phyloP scores from a whole-genome alignment of 2,113 vertebrate species.

The Synchiropus splendidus region DNA sequence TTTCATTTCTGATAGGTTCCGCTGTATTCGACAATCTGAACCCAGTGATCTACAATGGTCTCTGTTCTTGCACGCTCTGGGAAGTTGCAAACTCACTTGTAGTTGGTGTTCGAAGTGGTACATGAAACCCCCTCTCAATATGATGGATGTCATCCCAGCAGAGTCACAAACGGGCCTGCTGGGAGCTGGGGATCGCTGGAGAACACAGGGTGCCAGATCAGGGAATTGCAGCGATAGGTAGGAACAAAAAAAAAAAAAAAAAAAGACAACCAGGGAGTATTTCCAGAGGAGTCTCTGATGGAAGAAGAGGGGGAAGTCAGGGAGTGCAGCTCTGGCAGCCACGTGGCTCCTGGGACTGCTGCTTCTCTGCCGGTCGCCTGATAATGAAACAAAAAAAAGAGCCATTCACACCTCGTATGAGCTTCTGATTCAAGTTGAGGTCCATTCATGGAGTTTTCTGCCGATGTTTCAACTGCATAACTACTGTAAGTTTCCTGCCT shows the following conservation, averaged over 20 bases:
- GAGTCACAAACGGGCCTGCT: conserved; percentile 29
- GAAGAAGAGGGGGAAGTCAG: conserved; percentile 3
- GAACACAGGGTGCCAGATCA: conserved; percentile 7
- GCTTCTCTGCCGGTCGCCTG: too few species aligned
- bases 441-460: too few species aligned
- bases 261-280: conserved; percentile 3
- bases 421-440: too few species aligned
- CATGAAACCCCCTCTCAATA: conserved; percentile 19
- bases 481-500: too few species aligned
- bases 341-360: conserved; percentile 12
- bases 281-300: background rate
- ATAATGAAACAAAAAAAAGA: too few species aligned
- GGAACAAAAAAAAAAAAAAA: conserved; percentile 3
- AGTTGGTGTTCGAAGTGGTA: conserved; percentile 24
- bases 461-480: too few species aligned
- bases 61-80: background rate
- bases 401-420: too few species aligned
- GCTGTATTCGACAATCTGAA: too few species aligned
- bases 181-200: conserved; percentile 23
- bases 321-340: conserved; percentile 13
- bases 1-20: too few species aligned
- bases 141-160: conserved; percentile 44
- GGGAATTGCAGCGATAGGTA: conserved; percentile 16
- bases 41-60: too few species aligned
- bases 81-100: conserved; percentile 3